Evolutionary conservation across 2,113 vertebrate genomes (phyloP).

Genomic region (Nothocercus nigrocapillus): DNA sequence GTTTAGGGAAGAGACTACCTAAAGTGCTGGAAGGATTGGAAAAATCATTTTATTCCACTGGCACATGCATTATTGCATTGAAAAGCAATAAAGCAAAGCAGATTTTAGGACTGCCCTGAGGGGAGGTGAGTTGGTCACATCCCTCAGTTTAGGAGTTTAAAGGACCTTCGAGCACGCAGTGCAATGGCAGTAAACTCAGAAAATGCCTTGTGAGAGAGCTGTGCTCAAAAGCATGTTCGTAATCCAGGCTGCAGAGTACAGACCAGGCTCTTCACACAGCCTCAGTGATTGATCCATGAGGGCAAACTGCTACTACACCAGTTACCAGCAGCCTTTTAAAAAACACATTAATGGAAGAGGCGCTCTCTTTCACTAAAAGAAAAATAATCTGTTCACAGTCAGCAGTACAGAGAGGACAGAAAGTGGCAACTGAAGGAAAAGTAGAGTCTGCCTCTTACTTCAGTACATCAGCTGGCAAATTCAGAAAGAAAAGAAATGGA

Average conservation of each 20-base stretch:
- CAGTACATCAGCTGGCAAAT: background rate
- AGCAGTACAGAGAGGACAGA: background rate
- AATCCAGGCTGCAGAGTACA: background rate
- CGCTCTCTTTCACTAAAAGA: background rate
- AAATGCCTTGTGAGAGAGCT: background rate
- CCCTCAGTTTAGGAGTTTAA: conserved; percentile 13
- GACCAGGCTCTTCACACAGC: background rate
- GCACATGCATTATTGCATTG: conserved; percentile 18
- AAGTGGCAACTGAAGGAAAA: background rate
- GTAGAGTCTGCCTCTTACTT: background rate
- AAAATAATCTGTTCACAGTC: background rate
- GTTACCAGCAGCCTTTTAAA: background rate
- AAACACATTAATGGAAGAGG: background rate
- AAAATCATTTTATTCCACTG: conserved; percentile 55
- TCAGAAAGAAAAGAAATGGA: rapidly evolving
- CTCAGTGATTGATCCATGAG: background rate
- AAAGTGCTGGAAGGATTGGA: conserved; percentile 40
- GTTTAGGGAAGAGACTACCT: conserved; percentile 2
- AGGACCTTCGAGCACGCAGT: background rate
- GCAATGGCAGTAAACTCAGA: background rate
- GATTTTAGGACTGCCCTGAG: conserved; percentile 17
- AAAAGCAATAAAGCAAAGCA: conserved; percentile 54
- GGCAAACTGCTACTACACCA: background rate
- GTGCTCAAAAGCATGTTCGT: background rate
- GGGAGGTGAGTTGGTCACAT: conserved; percentile 21